Base-by-base conservation (phyloP, 2,888 invertebrate species). In the Byasa hedistus region DNA sequence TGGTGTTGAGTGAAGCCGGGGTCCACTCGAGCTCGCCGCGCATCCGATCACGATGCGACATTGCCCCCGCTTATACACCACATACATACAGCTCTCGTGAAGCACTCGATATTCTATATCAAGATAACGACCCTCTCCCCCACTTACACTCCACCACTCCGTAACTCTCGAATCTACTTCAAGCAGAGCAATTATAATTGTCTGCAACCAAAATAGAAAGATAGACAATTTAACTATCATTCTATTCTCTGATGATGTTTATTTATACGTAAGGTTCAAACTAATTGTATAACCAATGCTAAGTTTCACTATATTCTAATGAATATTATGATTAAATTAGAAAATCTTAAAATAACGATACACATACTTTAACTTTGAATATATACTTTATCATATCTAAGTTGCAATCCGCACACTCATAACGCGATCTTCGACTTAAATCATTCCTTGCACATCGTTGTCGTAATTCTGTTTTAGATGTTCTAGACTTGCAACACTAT, bases 181-280 rank as follows among this genome's bases (percentile, higher is more conserved):
- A 84, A 80, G 79, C 79, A 78, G 75, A 84, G 80, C 89, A 88
- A 90, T 90, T 89, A 89, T 87, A 89, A 84, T 89, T 89, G 87
- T 86, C 84, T 86, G 82, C 87, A 88, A 89, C 89, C 86, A 89
- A 87, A 86, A 87, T 44, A 86, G 87, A 87, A 88, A 83, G 85
- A 84, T 81, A 75, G 78, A 76, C 80, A 82, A 81, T 65, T 36
- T 21, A 60, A 32, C 32, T 32, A 10, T 32, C 32, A 32, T 44
- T 61, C 36, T 22, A 61, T 57, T 27, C 10, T 32, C 36, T 61
- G 32, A 32, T 32, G 8, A 32, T n/a, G n/a, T n/a, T n/a, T n/a
- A n/a, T n/a, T n/a, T n/a, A n/a, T n/a, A n/a, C n/a, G n/a, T n/a
- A n/a, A n/a, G n/a, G n/a, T n/a, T n/a, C n/a, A n/a, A n/a, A n/a